Conservation (phyloP, 2,113 vertebrate species). For the Vulpes ferrilata region DNA sequence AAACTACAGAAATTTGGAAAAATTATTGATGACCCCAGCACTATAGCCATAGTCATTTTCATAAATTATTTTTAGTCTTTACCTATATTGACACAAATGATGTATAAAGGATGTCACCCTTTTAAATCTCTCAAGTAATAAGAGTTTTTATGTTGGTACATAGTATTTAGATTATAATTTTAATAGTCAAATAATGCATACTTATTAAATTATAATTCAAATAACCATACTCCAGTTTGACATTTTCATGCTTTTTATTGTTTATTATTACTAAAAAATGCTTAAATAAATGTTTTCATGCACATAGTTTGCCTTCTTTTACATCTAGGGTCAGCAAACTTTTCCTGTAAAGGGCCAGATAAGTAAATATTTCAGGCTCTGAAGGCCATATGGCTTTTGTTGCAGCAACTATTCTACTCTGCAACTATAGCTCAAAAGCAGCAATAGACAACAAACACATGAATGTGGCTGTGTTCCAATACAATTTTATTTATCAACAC, state of each 20-base stretch:
- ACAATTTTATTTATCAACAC: not conserved
- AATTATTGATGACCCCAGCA: not conserved
- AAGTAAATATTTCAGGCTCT: slow-evolving; percentile 10
- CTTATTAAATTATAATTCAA: slow-evolving; percentile 12
- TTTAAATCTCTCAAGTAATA: not conserved
- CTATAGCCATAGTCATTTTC: not conserved
- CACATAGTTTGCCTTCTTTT: not conserved
- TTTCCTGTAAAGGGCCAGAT: slow-evolving; percentile 16
- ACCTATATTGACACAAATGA: not conserved
- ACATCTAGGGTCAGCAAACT: not conserved
- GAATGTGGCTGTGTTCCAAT: not conserved
- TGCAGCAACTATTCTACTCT: not conserved
- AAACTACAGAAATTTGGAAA: not conserved
- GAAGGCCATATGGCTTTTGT: slow-evolving; percentile 23
- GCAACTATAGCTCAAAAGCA: not conserved
- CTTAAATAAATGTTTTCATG: not conserved
- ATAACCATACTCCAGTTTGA: not conserved
- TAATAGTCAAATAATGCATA: not conserved
- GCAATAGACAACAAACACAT: not conserved
- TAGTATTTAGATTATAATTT: not conserved
- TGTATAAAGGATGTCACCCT: not conserved
- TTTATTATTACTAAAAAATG: not conserved
- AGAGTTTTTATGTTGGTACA: not conserved
- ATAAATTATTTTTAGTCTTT: slow-evolving; percentile 13
- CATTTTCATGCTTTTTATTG: slow-evolving; percentile 19